A percentile compares a stretch with the other conserved stretches of the same genome.
phyloP scores from a whole-genome alignment of 1,140 invertebrate species.

The Cyphomyrmex costatus region DNA sequence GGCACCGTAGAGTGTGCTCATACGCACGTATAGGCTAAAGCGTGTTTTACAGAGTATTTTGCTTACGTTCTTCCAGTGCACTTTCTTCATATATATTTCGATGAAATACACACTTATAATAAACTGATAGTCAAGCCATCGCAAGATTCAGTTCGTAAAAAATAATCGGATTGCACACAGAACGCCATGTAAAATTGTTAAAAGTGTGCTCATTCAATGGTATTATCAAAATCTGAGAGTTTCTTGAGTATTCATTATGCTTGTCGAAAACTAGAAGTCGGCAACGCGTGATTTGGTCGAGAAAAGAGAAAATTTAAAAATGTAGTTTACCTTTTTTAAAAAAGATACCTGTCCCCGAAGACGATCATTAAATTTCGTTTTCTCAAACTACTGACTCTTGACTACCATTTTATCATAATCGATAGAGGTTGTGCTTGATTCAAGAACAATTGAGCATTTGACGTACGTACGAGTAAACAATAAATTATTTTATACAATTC shows the following conservation, averaged over 20 bases:
- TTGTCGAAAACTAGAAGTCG: constrained; percentile 18
- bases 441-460: constrained; percentile 26
- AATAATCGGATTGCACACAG: background rate
- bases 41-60: constrained; percentile 70
- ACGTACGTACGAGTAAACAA: background rate
- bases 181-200: constrained; percentile 36
- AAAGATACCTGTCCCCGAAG: background rate
- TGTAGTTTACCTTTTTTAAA: background rate
- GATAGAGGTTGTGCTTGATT: constrained; percentile 63
- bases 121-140: constrained; percentile 43
- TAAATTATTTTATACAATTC: constrained; percentile 9
- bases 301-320: background rate
- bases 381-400: constrained; percentile 6
- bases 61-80: constrained; percentile 48
- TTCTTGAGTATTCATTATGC: background rate
- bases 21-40: constrained; percentile 69
- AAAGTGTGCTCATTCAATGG: constrained; percentile 18
- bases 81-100: constrained; percentile 47
- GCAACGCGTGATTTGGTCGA: background rate
- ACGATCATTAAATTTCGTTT: background rate
- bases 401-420: constrained; percentile 60
- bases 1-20: constrained; percentile 78
- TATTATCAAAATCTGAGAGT: constrained; percentile 33
- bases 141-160: background rate
- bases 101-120: constrained; percentile 57